Percentiles rank a stretch among this genome's conserved stretches.
Conservation (phyloP, 2,797 vertebrate genomes). For the Pipistrellus nathusii region DNA sequence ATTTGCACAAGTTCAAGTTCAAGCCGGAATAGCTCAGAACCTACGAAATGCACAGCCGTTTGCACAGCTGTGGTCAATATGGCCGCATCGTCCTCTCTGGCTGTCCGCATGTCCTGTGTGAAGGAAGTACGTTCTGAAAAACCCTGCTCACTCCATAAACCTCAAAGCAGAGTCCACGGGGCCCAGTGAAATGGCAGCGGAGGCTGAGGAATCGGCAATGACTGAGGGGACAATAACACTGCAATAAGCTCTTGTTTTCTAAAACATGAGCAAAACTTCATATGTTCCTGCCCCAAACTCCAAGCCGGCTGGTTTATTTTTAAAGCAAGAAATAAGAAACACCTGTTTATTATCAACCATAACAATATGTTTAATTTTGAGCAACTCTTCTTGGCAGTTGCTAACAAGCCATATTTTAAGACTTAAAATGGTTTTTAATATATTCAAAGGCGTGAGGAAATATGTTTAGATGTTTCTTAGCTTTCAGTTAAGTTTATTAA, state of each 20-base stretch:
- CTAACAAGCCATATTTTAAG: conserved; percentile 66
- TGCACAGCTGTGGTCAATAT: conserved; percentile 69
- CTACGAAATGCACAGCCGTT: conserved; percentile 33
- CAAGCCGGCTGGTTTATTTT: conserved; percentile 69
- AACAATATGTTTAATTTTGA: conserved; percentile 70
- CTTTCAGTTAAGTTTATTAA: conserved; percentile 51
- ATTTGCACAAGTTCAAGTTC: conserved; percentile 56
- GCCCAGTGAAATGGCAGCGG: neutral
- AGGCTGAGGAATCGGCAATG: neutral
- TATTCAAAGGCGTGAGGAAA: conserved; percentile 63
- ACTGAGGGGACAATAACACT: neutral
- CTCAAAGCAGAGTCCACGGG: conserved; percentile 11
- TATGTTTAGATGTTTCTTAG: conserved; percentile 45
- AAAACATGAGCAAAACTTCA: conserved; percentile 29
- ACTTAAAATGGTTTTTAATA: conserved; percentile 72
- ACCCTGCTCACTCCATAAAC: neutral
- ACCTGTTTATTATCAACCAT: conserved; percentile 73
- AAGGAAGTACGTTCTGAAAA: neutral
- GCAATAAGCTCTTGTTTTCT: conserved; percentile 36
- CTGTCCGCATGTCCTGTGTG: neutral
- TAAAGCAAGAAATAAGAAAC: conserved; percentile 72
- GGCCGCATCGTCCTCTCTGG: conserved; percentile 17
- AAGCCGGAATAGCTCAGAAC: conserved; percentile 41
- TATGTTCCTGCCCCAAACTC: conserved; percentile 53
- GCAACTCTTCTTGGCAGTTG: conserved; percentile 58